These are phyloP conservation scores for Gnathonemus echidnorhynchus DNA, from an alignment of 2,113 vertebrate genomes.

Conservation along the genomic window DNA sequence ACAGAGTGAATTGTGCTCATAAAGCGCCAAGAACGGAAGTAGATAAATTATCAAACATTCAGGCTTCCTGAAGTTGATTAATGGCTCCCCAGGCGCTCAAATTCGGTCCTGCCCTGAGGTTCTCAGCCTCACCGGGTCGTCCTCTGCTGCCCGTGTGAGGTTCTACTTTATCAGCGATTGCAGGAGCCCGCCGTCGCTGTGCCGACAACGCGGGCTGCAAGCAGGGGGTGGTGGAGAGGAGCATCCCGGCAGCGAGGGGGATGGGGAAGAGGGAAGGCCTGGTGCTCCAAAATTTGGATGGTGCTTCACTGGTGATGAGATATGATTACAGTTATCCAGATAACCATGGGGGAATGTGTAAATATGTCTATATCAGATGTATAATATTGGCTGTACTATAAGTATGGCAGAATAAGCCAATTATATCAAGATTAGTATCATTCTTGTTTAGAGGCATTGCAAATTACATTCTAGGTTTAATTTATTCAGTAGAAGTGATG, in stretches of 20 bases:
- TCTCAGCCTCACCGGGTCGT: neutral
- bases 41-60: neutral
- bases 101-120: neutral
- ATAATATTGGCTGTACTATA: neutral
- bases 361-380: neutral
- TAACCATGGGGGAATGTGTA: neutral
- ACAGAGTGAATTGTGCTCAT: neutral
- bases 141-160: neutral
- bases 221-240: neutral
- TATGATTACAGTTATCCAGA: neutral
- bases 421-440: neutral
- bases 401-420: neutral
- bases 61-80: neutral
- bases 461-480: neutral
- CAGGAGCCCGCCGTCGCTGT: neutral
- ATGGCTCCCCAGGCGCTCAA: neutral
- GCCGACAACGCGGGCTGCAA: neutral
- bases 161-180: neutral
- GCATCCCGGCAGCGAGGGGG: neutral
- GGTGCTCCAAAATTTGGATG: neutral
- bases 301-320: neutral
- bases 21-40: neutral
- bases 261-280: neutral
- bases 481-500: neutral
- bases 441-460: neutral